A percentile compares a stretch with the other conserved stretches of the same genome.
phyloP scores from a whole-genome alignment of 2,113 vertebrate species.

The pig (Sus scrofa) region DNA sequence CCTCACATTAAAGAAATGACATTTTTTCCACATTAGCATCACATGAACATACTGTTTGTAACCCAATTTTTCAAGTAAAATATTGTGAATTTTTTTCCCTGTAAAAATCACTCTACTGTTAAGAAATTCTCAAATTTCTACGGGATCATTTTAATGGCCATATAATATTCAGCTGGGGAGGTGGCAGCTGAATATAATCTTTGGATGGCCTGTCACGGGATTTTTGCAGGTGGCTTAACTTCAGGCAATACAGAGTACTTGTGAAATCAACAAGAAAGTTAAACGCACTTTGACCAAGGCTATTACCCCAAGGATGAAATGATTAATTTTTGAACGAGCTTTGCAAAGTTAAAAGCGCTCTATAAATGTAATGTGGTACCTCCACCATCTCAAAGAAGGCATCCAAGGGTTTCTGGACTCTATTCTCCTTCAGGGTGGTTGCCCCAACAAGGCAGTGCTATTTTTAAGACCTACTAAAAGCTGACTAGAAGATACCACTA shows the following conservation, averaged over 20 bases:
- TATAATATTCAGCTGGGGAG: neutral
- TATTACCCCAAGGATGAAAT: neutral
- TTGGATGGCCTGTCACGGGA: neutral
- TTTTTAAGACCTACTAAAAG: conserved; percentile 13
- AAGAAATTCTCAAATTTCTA: neutral
- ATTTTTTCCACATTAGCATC: neutral
- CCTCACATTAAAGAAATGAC: neutral
- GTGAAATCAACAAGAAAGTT: conserved; percentile 11
- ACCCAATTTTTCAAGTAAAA: conserved; percentile 18
- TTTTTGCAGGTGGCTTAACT: conserved; percentile 37
- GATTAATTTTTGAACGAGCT: neutral
- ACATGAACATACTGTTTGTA: neutral
- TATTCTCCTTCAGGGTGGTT: neutral
- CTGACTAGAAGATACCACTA: neutral
- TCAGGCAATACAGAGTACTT: neutral
- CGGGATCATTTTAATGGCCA: conserved; percentile 4
- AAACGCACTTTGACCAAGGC: neutral
- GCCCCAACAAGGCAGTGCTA: neutral
- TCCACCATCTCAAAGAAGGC: neutral
- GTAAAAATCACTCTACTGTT: neutral
- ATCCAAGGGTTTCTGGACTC: neutral
- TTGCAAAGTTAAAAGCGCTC: neutral
- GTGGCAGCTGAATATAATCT: neutral
- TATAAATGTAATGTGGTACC: neutral
- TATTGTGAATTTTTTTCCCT: neutral